Evolutionary conservation across 2,888 invertebrate species (phyloP).

Genomic region (Eupithecia vulgata): DNA sequence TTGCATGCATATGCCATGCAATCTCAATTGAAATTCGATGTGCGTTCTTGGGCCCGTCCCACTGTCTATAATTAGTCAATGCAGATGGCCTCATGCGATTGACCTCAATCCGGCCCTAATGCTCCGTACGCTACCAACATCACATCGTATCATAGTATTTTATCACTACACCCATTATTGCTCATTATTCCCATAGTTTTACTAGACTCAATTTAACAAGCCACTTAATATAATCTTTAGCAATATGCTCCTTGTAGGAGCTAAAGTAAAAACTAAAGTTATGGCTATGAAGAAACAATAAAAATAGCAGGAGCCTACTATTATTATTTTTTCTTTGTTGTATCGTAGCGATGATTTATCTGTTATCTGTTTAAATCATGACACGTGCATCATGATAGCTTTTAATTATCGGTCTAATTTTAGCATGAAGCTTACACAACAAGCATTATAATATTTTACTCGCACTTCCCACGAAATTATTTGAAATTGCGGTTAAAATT

Average conservation of each 20-base stretch:
- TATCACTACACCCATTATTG: constrained; percentile 65
- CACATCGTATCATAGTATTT: constrained; percentile 68
- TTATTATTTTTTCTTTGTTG: neutral
- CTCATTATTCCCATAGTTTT: constrained; percentile 52
- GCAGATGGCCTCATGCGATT: constrained; percentile 82
- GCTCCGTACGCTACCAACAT: constrained; percentile 60
- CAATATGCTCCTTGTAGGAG: neutral
- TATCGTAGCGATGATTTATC: constrained; percentile 34
- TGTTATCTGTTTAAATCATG: constrained; percentile 38
- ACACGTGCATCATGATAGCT: constrained; percentile 30
- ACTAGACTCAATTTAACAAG: constrained; percentile 42
- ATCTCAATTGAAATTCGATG: constrained; percentile 69
- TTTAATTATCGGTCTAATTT: constrained; percentile 19
- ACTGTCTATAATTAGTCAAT: constrained; percentile 78
- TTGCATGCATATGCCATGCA: constrained; percentile 57
- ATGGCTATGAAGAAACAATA: too few relatives aligned
- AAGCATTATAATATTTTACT: constrained; percentile 27
- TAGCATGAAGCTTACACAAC: constrained; percentile 22
- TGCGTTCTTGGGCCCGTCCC: constrained; percentile 70
- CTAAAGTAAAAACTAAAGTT: too few relatives aligned
- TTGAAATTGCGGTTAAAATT: constrained; percentile 43
- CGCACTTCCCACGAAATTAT: constrained; percentile 44
- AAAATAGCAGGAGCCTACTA: neutral
- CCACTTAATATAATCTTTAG: neutral
- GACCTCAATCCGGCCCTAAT: constrained; percentile 81